Percentiles rank a stretch among this genome's conserved stretches.
Evolutionary conservation across 1,140 invertebrate genomes (phyloP).

Genomic region (Dendrolimus kikuchii): DNA sequence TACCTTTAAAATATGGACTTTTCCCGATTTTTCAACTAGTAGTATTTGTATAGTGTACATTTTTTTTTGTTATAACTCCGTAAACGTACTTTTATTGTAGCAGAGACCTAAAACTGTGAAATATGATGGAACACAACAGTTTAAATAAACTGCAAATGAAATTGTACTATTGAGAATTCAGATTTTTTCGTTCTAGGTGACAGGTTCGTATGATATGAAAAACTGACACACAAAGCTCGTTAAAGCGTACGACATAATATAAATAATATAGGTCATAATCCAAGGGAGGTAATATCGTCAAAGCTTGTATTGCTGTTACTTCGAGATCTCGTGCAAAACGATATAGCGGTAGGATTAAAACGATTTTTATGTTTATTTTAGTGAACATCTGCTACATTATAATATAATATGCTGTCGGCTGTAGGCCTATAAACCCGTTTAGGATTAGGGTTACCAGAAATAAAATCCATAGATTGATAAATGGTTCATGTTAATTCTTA

Average conservation of each 20-base stretch:
- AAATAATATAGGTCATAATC: conserved; percentile 26
- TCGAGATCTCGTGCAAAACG: conserved; percentile 22
- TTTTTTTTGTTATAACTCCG: too few species aligned
- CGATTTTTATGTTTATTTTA: conserved; percentile 29
- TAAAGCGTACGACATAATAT: conserved; percentile 13
- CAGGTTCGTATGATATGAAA: not conserved
- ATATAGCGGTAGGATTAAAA: conserved; percentile 20
- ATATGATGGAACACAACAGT: too few species aligned
- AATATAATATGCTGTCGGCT: conserved; percentile 5
- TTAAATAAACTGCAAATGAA: too few species aligned
- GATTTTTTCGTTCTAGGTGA: too few species aligned
- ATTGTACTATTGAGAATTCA: too few species aligned
- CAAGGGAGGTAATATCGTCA: conserved; percentile 23
- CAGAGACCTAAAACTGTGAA: too few species aligned
- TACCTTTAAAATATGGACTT: too few species aligned
- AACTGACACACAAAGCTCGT: conserved; percentile 6
- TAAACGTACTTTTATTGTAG: too few species aligned
- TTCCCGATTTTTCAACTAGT: too few species aligned
- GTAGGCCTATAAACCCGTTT: conserved; percentile 25
- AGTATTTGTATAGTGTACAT: too few species aligned
- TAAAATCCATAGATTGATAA: too few species aligned
- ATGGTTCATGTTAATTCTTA: too few species aligned
- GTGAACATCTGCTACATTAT: conserved; percentile 14
- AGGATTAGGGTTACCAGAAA: conserved; percentile 1
- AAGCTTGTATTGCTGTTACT: conserved; percentile 10